A percentile compares a stretch with the other conserved stretches of the same genome.
Evolutionary conservation across 1,140 invertebrate genomes (phyloP).

Genomic region (Heliothis virescens): DNA sequence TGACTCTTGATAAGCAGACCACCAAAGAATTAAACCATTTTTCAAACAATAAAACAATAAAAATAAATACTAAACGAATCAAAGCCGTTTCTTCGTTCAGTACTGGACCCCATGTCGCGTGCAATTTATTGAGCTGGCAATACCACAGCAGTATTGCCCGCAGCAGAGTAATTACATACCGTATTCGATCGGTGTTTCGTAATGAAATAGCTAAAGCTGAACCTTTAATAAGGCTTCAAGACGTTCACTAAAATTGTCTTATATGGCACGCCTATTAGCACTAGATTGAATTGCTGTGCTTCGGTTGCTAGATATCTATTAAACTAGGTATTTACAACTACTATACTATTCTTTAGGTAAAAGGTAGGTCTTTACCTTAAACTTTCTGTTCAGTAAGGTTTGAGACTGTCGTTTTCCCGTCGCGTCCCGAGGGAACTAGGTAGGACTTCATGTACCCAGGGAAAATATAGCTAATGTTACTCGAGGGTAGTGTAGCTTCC

Average conservation of each 20-base stretch:
- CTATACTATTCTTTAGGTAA: too few relatives aligned
- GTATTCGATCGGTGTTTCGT: conserved; percentile 22
- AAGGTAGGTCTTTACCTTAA: too few relatives aligned
- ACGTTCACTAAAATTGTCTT: conserved; percentile 12
- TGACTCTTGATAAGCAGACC: not conserved
- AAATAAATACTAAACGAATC: conserved; percentile 20
- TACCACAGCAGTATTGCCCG: conserved; percentile 19
- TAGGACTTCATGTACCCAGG: too few relatives aligned
- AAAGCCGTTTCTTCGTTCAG: conserved; percentile 22
- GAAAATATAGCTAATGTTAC: too few relatives aligned
- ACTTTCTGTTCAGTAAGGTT: too few relatives aligned
- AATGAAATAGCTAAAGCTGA: conserved; percentile 22
- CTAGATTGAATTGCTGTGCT: not conserved
- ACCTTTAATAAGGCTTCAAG: conserved; percentile 1
- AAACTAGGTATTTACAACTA: too few relatives aligned
- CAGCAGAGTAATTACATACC: conserved; percentile 24
- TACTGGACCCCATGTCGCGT: conserved; percentile 27
- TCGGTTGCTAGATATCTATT: not conserved
- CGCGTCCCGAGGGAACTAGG: too few relatives aligned
- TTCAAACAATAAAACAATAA: conserved; percentile 6
- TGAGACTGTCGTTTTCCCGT: too few relatives aligned
- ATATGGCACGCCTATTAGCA: not conserved
- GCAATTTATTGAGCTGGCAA: conserved; percentile 31
- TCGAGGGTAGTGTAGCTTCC: too few relatives aligned
- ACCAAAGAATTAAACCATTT: not conserved